Conservation (phyloP, 2,113 vertebrate genomes). For the Scalopus aquaticus region DNA sequence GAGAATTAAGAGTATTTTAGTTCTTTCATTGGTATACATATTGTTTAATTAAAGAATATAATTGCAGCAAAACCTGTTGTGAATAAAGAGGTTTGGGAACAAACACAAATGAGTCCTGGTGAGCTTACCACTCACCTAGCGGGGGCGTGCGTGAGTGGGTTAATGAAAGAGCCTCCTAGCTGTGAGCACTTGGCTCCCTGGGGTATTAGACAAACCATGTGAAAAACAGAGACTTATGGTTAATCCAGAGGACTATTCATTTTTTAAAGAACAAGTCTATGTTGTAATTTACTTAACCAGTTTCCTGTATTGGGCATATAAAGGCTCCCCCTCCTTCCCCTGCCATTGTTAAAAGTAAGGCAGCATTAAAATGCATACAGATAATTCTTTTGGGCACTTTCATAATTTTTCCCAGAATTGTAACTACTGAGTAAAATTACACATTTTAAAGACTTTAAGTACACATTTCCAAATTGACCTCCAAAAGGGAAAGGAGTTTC, state of each 20-base stretch:
- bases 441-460: conserved; percentile 50
- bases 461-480: conserved; percentile 46
- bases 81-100: conserved; percentile 9
- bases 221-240: not conserved
- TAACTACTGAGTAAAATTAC: conserved; percentile 49
- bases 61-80: conserved; percentile 6
- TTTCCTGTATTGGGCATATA: conserved; percentile 45
- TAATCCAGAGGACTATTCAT: not conserved
- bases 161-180: not conserved
- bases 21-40: not conserved
- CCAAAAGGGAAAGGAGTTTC: not conserved
- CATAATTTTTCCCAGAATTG: conserved; percentile 19
- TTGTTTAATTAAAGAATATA: conserved; percentile 41
- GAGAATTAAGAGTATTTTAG: not conserved
- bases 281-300: not conserved
- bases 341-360: conserved; percentile 31
- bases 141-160: not conserved
- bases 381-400: conserved; percentile 22
- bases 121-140: not conserved
- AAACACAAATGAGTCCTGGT: not conserved
- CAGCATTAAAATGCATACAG: conserved; percentile 5
- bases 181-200: not conserved
- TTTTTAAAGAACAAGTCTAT: conserved; percentile 14
- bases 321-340: not conserved
- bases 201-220: not conserved